Base-by-base conservation (phyloP, 2,113 vertebrate species). In the Myotis yumanensis region DNA sequence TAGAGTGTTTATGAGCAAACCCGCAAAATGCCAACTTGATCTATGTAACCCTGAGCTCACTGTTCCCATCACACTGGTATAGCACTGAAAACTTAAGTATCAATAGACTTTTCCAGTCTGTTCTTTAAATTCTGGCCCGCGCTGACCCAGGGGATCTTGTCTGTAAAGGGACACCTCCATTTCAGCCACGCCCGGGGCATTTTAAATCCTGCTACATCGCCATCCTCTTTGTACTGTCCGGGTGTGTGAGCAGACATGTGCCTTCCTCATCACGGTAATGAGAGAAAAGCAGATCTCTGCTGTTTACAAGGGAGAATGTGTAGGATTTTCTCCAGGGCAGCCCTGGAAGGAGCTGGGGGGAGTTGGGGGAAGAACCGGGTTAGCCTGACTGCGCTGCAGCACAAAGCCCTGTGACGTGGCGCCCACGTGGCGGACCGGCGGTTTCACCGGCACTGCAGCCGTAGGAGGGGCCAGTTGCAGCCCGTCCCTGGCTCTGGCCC, bases 371-470 rank as follows among this genome's bases (percentile, higher is more conserved):
- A 30, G 43, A 52, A 28, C 64, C 43, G 46, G 8, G 7, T 0
- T 4, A 30, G 0, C 22, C 22, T 10, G 7, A 14, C 82, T 1
- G 32, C 12, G 5, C 54, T 76, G 80, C 92, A 1, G 12, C 91
- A 94, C 30, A 94, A 94, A 93, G 92, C 48, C 20, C 0, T 0
- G 17, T 90, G 95, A 96, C 93, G 80, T 94, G 28, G 0, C 68
- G 14, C 25, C 3, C 43, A 30, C 25, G 72, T 75, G 72, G 25
- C 72, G 1, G 3, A 15, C 28, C 0, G 30, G 17, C 69, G 35
- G 20, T 35, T 57, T 91, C 17, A 48, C 77, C 20, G 0, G 7
- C 2, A 0, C 35, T 1, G 7, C 9, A 5, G 37, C 35, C 1
- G 7, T 8, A 3, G 37, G 11, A n/a, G 46, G 15, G 5, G 23